Evolutionary conservation across 2,888 invertebrate genomes (phyloP).

Genomic region (Drosophila pegasa): DNA sequence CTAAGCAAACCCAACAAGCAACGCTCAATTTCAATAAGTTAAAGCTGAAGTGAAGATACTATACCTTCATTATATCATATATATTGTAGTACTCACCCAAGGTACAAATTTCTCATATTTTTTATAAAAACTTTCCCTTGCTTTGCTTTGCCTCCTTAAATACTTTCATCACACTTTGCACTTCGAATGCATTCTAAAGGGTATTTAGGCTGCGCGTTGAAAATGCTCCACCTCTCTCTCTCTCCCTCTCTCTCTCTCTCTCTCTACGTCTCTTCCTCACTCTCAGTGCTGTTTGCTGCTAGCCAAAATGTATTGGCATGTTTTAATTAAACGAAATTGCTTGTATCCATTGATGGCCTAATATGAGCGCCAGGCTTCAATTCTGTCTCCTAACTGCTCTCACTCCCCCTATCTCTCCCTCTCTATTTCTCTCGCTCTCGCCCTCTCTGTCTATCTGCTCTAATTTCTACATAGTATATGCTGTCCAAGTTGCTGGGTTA

Average conservation of each 20-base stretch:
- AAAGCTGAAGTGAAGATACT: no score
- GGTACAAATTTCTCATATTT: no score
- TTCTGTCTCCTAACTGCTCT: background rate
- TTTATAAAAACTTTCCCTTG: no score
- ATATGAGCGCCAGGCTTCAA: slow-evolving; percentile 37
- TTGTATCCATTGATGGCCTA: slow-evolving; percentile 74
- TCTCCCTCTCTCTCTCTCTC: background rate
- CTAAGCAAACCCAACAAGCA: no score
- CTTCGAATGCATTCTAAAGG: background rate
- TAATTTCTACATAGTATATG: slow-evolving; percentile 34
- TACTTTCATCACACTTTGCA: background rate
- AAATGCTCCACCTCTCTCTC: background rate
- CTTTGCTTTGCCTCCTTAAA: background rate
- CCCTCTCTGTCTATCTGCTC: background rate
- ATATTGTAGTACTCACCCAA: no score
- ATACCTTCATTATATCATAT: no score
- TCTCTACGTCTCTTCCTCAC: background rate
- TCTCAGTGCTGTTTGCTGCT: slow-evolving; percentile 31
- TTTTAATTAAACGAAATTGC: slow-evolving; percentile 79
- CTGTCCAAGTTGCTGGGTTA: slow-evolving; percentile 20
- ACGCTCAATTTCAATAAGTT: no score
- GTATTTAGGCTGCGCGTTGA: background rate
- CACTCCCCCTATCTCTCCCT: background rate
- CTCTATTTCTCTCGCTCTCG: background rate
- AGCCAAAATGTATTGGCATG: slow-evolving; percentile 72